Conservation (phyloP, 2,888 invertebrate species). For the Eilema caniola region DNA sequence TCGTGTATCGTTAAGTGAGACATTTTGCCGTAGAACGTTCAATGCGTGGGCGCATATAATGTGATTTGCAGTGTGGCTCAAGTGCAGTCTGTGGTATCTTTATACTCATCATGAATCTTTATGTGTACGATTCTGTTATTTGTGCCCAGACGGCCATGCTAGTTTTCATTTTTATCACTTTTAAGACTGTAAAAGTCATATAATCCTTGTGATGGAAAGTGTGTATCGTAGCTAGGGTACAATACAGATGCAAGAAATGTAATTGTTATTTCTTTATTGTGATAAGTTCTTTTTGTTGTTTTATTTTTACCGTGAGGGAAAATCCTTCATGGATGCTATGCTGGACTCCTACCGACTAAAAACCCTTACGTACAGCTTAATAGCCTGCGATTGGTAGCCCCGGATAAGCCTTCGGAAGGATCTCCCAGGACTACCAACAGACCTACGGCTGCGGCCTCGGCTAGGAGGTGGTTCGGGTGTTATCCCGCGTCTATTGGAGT, state of each 20-base stretch:
- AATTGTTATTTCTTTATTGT: background rate
- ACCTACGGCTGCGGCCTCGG: no score
- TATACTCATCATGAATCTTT: constrained; percentile 5
- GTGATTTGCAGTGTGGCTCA: constrained; percentile 23
- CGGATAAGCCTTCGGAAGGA: no score
- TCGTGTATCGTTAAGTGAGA: constrained; percentile 79
- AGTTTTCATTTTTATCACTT: background rate
- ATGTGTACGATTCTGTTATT: constrained; percentile 1
- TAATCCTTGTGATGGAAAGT: background rate
- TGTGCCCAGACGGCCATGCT: background rate
- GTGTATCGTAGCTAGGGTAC: background rate
- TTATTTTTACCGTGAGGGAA: no score
- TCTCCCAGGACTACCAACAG: no score
- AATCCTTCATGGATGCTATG: no score
- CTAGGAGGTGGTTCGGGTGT: no score
- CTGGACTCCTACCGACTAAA: no score
- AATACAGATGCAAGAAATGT: background rate
- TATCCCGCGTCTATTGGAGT: no score
- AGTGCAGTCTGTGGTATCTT: constrained; percentile 11
- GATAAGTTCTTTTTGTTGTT: background rate
- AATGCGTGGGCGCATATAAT: constrained; percentile 64
- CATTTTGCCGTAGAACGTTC: constrained; percentile 68
- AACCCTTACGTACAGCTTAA: no score
- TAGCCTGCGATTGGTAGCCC: no score
- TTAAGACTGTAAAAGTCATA: background rate